phyloP scores from a whole-genome alignment of 2,113 vertebrate genomes.

The Prunella fulvescens region DNA sequence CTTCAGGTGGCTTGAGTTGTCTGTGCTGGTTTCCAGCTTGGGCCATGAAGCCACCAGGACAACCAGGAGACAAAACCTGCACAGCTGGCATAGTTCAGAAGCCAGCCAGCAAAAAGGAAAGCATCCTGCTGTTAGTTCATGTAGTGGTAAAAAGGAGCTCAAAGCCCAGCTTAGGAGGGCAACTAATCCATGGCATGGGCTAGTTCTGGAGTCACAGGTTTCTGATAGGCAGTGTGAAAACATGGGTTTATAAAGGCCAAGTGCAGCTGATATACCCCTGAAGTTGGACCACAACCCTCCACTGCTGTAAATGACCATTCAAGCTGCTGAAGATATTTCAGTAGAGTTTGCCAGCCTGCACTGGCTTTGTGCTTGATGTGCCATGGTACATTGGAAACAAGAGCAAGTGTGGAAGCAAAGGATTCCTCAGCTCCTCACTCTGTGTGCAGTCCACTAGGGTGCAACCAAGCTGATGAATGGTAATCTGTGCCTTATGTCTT shows the following conservation, averaged over 20 bases:
- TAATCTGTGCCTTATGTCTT: background rate
- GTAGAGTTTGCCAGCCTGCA: background rate
- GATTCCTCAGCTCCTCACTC: background rate
- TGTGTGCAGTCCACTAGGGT: background rate
- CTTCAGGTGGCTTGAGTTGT: background rate
- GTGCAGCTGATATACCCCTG: background rate
- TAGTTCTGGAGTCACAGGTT: background rate
- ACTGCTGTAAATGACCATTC: background rate
- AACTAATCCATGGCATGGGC: background rate
- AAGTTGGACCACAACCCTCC: background rate
- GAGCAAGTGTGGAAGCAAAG: background rate
- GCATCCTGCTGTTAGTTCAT: background rate
- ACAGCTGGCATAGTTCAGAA: background rate
- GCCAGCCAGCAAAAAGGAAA: background rate
- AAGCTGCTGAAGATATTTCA: background rate
- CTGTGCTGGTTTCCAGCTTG: background rate
- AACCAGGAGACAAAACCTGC: background rate
- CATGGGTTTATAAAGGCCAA: background rate
- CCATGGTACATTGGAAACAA: background rate
- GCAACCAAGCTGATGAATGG: background rate
- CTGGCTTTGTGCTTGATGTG: background rate
- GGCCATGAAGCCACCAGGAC: background rate
- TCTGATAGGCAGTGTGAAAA: background rate
- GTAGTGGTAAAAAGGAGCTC: background rate
- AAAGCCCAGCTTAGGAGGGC: background rate